These are phyloP conservation scores for Drosophila prostipennis DNA, from an alignment of 2,888 invertebrate genomes.

Conservation along the genomic window DNA sequence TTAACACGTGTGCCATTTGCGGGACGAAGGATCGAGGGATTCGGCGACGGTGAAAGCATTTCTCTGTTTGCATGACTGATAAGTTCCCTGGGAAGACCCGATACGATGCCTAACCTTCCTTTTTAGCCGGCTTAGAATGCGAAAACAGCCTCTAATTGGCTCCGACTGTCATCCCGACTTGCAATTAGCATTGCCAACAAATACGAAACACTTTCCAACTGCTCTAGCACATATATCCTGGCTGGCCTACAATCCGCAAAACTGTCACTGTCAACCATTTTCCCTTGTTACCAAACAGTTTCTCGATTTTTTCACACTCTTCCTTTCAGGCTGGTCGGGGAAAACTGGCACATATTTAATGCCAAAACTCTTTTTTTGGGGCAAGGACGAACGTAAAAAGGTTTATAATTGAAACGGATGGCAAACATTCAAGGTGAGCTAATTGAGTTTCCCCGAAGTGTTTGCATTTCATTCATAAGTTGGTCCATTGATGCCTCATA, in stretches of 20 bases:
- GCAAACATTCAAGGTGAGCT: conserved; percentile 32
- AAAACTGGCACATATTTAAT: conserved; percentile 56
- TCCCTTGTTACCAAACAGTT: conserved; percentile 21
- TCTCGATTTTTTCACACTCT: conserved; percentile 10
- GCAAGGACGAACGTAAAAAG: conserved; percentile 71
- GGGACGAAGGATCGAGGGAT: background rate
- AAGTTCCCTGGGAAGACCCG: conserved; percentile 48
- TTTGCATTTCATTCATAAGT: conserved; percentile 28
- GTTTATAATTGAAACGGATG: conserved; percentile 77
- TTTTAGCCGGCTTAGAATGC: conserved; percentile 11
- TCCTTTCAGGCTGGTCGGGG: background rate
- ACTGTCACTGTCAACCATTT: conserved; percentile 17
- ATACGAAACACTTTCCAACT: conserved; percentile 16
- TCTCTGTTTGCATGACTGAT: conserved; percentile 78
- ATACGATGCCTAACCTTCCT: background rate
- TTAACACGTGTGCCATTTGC: conserved; percentile 63
- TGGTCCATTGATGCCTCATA: conserved; percentile 21
- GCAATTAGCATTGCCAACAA: conserved; percentile 29
- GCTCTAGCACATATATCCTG: background rate
- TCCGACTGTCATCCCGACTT: conserved; percentile 34
- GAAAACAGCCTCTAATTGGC: conserved; percentile 39
- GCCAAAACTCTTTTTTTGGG: conserved; percentile 53
- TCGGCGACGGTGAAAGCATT: conserved; percentile 69
- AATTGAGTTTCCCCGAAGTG: conserved; percentile 8
- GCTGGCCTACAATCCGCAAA: conserved; percentile 21